These are phyloP conservation scores for Seriola quinqueradiata DNA, from an alignment of 2,113 vertebrate genomes.

Conservation along the genomic window DNA sequence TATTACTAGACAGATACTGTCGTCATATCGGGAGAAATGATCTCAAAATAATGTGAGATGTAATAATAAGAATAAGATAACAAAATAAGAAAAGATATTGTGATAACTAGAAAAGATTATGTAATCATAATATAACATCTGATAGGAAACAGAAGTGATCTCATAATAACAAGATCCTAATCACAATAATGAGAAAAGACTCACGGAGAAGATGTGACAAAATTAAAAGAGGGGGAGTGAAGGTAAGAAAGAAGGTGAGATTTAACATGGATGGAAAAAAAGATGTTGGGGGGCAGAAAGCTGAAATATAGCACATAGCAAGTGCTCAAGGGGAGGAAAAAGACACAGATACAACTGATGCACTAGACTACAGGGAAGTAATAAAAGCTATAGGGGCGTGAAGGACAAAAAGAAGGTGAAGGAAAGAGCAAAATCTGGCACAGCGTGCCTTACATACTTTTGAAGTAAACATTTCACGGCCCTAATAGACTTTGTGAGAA, in stretches of 20 bases:
- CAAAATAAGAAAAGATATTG: neutral
- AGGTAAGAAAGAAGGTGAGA: neutral
- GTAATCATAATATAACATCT: constrained; percentile 9
- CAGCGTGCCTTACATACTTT: constrained; percentile 38
- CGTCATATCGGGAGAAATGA: neutral
- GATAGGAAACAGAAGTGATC: neutral
- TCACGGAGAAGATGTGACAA: neutral
- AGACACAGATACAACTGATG: constrained; percentile 34
- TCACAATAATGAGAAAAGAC: neutral
- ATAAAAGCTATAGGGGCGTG: constrained; percentile 27
- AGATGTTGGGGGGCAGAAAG: neutral
- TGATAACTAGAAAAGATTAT: neutral
- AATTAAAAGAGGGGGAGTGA: neutral
- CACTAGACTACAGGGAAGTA: constrained; percentile 34
- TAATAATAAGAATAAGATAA: constrained; percentile 5
- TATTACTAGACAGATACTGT: neutral
- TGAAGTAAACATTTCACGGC: constrained; percentile 45
- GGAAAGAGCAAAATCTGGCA: constrained; percentile 31
- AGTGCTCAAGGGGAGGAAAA: constrained; percentile 34
- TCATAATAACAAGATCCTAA: neutral
- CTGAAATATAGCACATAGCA: constrained; percentile 31
- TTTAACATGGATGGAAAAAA: constrained; percentile 10
- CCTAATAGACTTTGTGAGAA: constrained; percentile 39
- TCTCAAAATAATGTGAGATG: neutral
- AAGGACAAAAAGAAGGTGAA: constrained; percentile 56